Evolutionary conservation across 2,797 vertebrate species (phyloP), one percentile per base, ranked within the genome.

Genomic region (Petrocephalus schoutedeni): DNA sequence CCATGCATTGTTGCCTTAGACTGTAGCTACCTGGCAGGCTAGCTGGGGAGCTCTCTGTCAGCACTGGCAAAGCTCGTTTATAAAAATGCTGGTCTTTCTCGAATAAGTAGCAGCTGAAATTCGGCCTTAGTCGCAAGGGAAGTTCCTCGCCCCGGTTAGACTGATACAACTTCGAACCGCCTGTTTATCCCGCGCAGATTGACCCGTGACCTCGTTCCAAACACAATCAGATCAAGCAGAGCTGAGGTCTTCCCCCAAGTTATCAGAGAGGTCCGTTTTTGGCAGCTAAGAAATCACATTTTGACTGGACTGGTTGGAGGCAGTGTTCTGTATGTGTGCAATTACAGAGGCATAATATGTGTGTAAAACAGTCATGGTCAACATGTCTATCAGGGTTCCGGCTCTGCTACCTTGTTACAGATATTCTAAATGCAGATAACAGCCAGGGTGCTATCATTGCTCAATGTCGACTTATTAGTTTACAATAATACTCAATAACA

Each of bases 201-300:
- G 54, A 8, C 41, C 84, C 36, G 23, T 83, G 41, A 51, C 80
- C 49, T 16, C 36, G 16, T 77, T 77, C 71, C 14, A 41, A 45
- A 77, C 71, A 4, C 6, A 16, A 77, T 16, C 49, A 84, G 82
- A 54, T 53, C n/a, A 28, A 16, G 10, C 53, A 49, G 57, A 59
- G 74, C 41, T 83, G 74, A 82, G n/a, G 23, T 57, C 54, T 19
- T 16, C 23, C 54, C 54, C 74, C 41, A 61, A 61, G 36, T 23
- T 59, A 57, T 86, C 5, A 45, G 28, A 53, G 53, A 10, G 28
- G 51, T 36, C 87, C 59, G 2, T 54, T 82, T 88, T 54, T 41
- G 64, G 87, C 88, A 89, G 88, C 64, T 87, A 54, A 54, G 87
- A 80, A 89, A 85, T 45, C 16, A 58, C 86, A 86, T 85, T 88